These are phyloP conservation scores for Hypomecis atomaria DNA, from an alignment of 2,888 invertebrate genomes.

Conservation along the genomic window DNA sequence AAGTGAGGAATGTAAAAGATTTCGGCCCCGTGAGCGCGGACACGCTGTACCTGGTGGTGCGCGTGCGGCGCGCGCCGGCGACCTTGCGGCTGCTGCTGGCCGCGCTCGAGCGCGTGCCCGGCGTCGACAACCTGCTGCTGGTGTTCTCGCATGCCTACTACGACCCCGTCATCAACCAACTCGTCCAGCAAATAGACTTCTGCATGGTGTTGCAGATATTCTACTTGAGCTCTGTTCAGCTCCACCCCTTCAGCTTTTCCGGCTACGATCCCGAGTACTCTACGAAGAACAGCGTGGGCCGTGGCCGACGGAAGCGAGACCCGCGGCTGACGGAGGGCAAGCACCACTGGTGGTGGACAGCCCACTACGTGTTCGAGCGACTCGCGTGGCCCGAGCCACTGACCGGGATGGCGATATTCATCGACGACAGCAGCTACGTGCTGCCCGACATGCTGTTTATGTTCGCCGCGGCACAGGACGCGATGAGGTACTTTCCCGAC, in stretches of 20 bases:
- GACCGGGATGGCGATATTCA: conserved; percentile 53
- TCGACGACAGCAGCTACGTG: conserved; percentile 58
- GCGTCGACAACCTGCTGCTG: conserved; percentile 50
- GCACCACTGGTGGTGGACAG: conserved; percentile 71
- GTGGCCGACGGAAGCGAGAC: conserved; percentile 46
- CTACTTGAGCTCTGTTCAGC: conserved; percentile 60
- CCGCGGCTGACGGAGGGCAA: conserved; percentile 54
- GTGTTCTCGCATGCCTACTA: conserved; percentile 64
- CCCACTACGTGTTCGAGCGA: conserved; percentile 53
- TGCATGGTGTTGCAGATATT: conserved; percentile 65
- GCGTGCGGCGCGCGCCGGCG: conserved; percentile 49
- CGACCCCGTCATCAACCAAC: conserved; percentile 48
- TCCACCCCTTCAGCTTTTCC: conserved; percentile 54
- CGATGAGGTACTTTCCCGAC: conserved; percentile 46
- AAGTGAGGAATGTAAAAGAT: conserved; percentile 43
- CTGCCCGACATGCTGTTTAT: conserved; percentile 59
- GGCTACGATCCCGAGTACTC: conserved; percentile 52
- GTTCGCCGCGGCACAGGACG: conserved; percentile 46
- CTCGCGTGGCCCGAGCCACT: conserved; percentile 44
- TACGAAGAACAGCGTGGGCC: neutral
- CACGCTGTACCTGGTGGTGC: conserved; percentile 50
- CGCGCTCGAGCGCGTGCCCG: conserved; percentile 53
- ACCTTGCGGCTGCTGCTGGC: conserved; percentile 52
- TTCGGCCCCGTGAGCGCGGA: conserved; percentile 43
- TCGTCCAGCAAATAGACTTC: conserved; percentile 54